Conservation (phyloP, 2,797 vertebrate species). For the Gadopsis marmoratus region DNA sequence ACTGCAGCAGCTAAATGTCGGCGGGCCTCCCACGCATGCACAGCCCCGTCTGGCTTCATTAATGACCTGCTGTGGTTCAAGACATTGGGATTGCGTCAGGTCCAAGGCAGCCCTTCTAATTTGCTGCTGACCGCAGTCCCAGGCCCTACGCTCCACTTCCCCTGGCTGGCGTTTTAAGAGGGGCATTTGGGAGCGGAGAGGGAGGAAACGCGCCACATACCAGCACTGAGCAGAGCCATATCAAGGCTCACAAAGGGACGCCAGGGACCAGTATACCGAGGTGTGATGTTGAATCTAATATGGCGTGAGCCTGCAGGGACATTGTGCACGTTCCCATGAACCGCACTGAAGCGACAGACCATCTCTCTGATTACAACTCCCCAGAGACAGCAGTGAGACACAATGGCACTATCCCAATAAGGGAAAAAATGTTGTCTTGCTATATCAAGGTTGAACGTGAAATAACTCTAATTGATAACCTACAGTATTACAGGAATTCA, state of each 20-base stretch:
- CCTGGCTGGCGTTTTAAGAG: conserved; percentile 72
- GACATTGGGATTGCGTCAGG: conserved; percentile 74
- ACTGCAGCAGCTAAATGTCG: conserved; percentile 57
- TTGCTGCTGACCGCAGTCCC: conserved; percentile 74
- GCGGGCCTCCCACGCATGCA: conserved; percentile 66
- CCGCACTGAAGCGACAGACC: not conserved
- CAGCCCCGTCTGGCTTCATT: conserved; percentile 74
- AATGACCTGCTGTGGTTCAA: conserved; percentile 72
- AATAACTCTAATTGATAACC: conserved; percentile 55
- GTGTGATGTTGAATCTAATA: conserved; percentile 66
- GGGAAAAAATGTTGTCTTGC: conserved; percentile 19
- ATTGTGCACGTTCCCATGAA: conserved; percentile 52
- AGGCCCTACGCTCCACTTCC: conserved; percentile 61
- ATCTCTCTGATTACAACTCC: conserved; percentile 19
- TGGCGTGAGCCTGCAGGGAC: conserved; percentile 35
- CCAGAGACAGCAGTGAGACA: not conserved
- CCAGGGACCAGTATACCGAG: conserved; percentile 46
- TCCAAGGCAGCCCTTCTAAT: conserved; percentile 79
- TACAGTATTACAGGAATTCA: conserved; percentile 52
- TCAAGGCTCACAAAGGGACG: conserved; percentile 43
- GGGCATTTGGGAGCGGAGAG: conserved; percentile 69
- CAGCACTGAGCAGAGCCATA: conserved; percentile 54
- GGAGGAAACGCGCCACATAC: conserved; percentile 68
- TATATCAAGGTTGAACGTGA: conserved; percentile 20
- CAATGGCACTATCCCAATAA: conserved; percentile 10